phyloP scores from a whole-genome alignment of 2,888 invertebrate species.

The Eristalinus aeneus region DNA sequence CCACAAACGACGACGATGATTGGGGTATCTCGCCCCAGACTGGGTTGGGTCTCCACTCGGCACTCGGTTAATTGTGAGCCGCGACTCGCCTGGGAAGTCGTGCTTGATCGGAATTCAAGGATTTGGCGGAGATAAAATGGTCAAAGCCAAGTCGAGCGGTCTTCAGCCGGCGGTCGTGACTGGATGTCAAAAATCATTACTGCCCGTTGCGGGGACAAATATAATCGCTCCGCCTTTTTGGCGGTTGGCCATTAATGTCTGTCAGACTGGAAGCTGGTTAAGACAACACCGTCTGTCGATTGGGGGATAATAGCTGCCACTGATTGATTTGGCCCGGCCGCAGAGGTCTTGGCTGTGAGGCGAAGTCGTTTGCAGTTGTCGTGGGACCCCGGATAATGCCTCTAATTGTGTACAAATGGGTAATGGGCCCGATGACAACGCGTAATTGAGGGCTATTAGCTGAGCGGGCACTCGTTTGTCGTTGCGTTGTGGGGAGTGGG shows the following conservation, averaged over 20 bases:
- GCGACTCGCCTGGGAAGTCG: constrained; percentile 12
- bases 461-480: neutral
- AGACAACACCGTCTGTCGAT: constrained; percentile 20
- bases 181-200: constrained; percentile 32
- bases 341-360: constrained; percentile 32
- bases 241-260: constrained; percentile 15
- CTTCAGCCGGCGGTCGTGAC: constrained; percentile 25
- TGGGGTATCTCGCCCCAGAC: constrained; percentile 19
- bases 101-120: constrained; percentile 41
- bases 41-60: constrained; percentile 23
- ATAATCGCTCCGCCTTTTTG: constrained; percentile 2
- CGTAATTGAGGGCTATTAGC: constrained; percentile 17
- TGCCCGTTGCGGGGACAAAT: constrained; percentile 36
- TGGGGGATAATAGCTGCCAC: constrained; percentile 12
- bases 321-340: constrained; percentile 43
- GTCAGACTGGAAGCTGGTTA: constrained; percentile 44
- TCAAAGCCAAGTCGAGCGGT: constrained; percentile 14
- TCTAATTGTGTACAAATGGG: constrained; percentile 1
- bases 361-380: neutral
- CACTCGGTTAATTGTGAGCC: constrained; percentile 11
- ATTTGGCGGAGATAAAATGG: constrained; percentile 3
- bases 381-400: constrained; percentile 7
- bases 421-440: constrained; percentile 10
- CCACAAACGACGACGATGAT: constrained; percentile 35
- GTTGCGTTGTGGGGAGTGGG: neutral